Percentiles rank a stretch among this genome's conserved stretches.
phyloP scores from a whole-genome alignment of 2,113 vertebrate species.

The Equus quagga region DNA sequence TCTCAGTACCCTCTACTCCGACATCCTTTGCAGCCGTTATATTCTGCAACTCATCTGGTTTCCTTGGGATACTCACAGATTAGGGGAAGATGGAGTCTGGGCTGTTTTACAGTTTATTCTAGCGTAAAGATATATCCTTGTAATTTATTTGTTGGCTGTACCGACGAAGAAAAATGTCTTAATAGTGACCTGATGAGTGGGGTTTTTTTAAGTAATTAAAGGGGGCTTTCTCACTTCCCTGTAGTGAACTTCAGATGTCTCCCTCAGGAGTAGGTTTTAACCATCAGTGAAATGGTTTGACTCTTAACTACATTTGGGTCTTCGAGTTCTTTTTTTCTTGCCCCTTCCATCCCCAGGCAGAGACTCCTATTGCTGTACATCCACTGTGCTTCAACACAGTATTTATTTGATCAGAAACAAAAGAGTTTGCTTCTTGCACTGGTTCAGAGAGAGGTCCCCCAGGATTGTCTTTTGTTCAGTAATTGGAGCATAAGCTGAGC shows the following conservation, averaged over 20 bases:
- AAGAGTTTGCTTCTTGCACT: constrained; percentile 69
- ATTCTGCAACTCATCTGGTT: neutral
- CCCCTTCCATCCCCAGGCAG: constrained; percentile 2
- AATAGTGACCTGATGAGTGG: neutral
- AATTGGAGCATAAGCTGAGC: constrained; percentile 74
- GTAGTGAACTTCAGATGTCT: neutral
- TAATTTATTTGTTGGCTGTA: neutral
- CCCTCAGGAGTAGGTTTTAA: constrained; percentile 21
- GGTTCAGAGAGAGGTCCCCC: constrained; percentile 64
- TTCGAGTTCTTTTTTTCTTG: neutral
- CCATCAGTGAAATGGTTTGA: constrained; percentile 49
- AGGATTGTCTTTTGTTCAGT: constrained; percentile 73
- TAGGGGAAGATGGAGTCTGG: neutral
- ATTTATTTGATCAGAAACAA: constrained; percentile 66
- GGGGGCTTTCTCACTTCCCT: neutral
- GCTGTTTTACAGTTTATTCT: neutral
- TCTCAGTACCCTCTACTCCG: neutral
- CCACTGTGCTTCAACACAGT: neutral
- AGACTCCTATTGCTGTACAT: constrained; percentile 22
- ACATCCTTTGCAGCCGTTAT: neutral
- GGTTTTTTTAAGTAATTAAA: neutral
- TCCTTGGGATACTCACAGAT: neutral
- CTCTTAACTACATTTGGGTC: neutral
- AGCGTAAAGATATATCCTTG: neutral
- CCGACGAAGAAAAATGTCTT: neutral